A percentile compares a stretch with the other conserved stretches of the same genome.
Conservation (phyloP, 2,113 vertebrate species). For the Fregata magnificens region DNA sequence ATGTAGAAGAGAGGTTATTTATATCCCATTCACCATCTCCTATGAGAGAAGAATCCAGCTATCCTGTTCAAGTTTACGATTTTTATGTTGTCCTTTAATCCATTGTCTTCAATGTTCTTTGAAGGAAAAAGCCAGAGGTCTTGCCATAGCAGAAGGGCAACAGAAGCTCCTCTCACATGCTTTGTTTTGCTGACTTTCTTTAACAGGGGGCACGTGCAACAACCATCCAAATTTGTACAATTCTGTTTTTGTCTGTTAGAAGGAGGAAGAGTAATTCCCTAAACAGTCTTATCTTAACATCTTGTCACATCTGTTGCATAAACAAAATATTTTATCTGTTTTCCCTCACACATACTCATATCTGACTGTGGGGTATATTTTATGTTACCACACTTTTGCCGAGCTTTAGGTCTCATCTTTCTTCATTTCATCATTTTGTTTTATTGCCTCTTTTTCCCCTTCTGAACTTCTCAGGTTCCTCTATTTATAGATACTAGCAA, state of each 20-base stretch:
- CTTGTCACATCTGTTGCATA: not conserved
- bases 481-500: not conserved
- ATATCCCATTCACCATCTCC: not conserved
- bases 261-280: not conserved
- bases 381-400: not conserved
- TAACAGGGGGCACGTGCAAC: not conserved
- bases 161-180: not conserved
- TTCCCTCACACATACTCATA: not conserved
- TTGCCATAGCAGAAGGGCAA: not conserved
- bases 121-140: not conserved
- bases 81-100: not conserved
- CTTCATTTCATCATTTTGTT: not conserved
- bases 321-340: not conserved
- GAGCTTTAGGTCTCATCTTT: not conserved
- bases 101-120: not conserved
- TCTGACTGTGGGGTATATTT: not conserved
- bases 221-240: not conserved
- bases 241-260: not conserved
- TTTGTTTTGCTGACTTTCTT: not conserved
- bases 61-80: not conserved
- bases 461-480: not conserved
- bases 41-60: not conserved
- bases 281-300: not conserved
- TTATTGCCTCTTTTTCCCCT: not conserved
- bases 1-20: not conserved